These are phyloP conservation scores for Delia radicum DNA, from an alignment of 1,140 invertebrate species.

Conservation along the genomic window DNA sequence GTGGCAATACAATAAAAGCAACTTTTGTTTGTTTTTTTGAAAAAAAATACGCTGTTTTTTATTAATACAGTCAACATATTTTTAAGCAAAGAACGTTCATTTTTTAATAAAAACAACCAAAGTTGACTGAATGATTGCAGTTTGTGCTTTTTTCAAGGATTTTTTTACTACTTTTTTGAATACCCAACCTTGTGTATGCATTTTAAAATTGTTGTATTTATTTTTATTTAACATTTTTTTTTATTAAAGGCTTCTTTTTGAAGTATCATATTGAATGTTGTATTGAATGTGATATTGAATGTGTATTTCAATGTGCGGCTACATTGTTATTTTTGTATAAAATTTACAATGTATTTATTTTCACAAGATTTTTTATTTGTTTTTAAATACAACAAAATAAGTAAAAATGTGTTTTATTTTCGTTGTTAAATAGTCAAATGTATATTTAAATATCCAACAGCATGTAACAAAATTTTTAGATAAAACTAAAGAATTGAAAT, in stretches of 20 bases:
- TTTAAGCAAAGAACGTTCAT: not conserved
- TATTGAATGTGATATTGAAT: not conserved
- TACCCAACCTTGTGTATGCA: not conserved
- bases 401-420: not conserved
- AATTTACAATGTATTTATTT: not conserved
- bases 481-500: no score
- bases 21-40: not conserved
- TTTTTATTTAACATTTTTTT: not conserved
- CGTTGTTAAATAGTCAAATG: not conserved
- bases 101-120: no score
- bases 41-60: not conserved
- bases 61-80: not conserved
- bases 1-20: not conserved
- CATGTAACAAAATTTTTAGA: no score
- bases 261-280: not conserved
- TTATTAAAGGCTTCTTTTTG: not conserved
- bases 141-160: not conserved
- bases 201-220: not conserved
- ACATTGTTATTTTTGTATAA: slow-evolving; percentile 2
- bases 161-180: not conserved
- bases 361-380: not conserved
- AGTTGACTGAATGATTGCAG: not conserved
- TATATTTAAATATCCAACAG: not conserved
- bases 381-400: not conserved
- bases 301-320: not conserved